Percentiles rank a stretch among this genome's conserved stretches.
These are phyloP conservation scores for Gari tellinella DNA, from an alignment of 2,888 invertebrate genomes.

Conservation along the genomic window DNA sequence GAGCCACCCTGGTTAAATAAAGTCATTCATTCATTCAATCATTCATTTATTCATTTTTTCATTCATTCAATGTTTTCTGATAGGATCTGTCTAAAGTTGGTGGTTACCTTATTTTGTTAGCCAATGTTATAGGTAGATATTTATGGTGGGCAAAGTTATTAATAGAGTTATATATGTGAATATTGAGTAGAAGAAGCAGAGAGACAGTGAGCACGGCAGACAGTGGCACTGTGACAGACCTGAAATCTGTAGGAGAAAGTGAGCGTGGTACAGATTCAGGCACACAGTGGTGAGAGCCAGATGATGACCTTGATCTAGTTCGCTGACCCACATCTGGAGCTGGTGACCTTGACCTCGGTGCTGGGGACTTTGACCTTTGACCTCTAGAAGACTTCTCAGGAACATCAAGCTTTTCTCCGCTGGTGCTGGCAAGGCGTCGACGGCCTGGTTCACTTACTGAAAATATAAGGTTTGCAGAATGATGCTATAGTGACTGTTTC, in stretches of 20 bases:
- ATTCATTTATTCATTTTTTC: too few species aligned
- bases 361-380: constrained; percentile 77
- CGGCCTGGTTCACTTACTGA: constrained; percentile 46
- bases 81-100: too few species aligned
- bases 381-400: constrained; percentile 59
- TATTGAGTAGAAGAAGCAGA: too few species aligned
- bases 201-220: too few species aligned
- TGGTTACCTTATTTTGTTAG: too few species aligned
- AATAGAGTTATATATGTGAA: too few species aligned
- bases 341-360: constrained; percentile 75
- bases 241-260: constrained; percentile 91
- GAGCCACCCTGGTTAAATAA: too few species aligned
- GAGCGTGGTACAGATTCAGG: constrained; percentile 87
- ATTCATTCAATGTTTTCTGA: too few species aligned
- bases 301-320: constrained; percentile 59
- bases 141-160: too few species aligned
- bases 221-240: constrained; percentile 50
- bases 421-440: constrained; percentile 54
- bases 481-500: background rate
- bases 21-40: too few species aligned
- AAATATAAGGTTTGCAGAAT: background rate
- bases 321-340: constrained; percentile 63
- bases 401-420: constrained; percentile 75
- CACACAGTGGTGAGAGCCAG: constrained; percentile 71
- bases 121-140: too few species aligned